phyloP scores from a whole-genome alignment of 1,140 invertebrate species.

The Thaumetopoea pityocampa region DNA sequence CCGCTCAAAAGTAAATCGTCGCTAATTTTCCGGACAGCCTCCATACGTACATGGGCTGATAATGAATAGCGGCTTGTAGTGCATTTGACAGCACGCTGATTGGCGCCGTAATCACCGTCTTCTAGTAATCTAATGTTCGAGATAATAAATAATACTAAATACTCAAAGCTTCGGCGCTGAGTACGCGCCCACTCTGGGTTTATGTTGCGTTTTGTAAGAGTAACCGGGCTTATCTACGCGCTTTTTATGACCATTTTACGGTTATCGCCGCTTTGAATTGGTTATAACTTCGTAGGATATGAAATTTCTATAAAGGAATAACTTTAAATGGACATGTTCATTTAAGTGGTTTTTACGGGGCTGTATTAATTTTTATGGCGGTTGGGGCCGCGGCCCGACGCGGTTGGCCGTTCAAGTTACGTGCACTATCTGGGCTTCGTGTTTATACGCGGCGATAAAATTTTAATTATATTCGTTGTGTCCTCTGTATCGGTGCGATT shows the following conservation, averaged over 20 bases:
- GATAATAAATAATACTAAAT: conserved; percentile 34
- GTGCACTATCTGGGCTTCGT: too few species aligned
- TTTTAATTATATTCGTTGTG: too few species aligned
- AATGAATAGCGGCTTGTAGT: too few species aligned
- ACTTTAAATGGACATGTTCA: conserved; percentile 65
- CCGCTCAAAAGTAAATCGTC: too few species aligned
- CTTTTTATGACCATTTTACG: conserved; percentile 70
- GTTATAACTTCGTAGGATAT: conserved; percentile 67
- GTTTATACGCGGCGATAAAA: conserved; percentile 16
- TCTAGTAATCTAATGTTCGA: conserved; percentile 22
- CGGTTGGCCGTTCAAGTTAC: conserved; percentile 16
- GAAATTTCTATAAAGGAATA: conserved; percentile 69
- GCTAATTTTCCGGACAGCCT: too few species aligned
- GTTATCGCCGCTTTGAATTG: conserved; percentile 68
- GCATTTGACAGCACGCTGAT: conserved; percentile 8
- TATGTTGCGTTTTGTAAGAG: conserved; percentile 46
- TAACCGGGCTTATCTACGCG: conserved; percentile 56
- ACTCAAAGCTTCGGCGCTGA: conserved; percentile 27
- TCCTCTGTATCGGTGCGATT: too few species aligned
- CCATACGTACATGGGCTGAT: too few species aligned
- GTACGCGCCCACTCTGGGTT: conserved; percentile 34
- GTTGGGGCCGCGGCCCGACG: conserved; percentile 11
- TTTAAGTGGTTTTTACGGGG: conserved; percentile 49
- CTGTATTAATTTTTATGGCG: conserved; percentile 54
- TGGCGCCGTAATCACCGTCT: conserved; percentile 5